Percentiles rank a stretch among this genome's conserved stretches.
These are phyloP conservation scores for Unio delphinus DNA, from an alignment of 2,888 invertebrate genomes.

Conservation along the genomic window DNA sequence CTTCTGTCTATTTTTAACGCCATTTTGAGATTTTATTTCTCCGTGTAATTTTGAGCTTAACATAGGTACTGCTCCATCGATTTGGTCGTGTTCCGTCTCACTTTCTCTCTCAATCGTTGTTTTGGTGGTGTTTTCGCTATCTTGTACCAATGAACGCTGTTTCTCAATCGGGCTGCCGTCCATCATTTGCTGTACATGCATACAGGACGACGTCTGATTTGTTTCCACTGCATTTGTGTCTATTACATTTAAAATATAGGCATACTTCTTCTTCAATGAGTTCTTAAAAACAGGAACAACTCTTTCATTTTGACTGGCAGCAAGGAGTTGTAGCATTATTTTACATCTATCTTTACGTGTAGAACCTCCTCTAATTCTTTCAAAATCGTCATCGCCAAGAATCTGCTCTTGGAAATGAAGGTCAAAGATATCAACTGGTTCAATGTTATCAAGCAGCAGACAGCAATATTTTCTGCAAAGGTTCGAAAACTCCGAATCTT, in stretches of 20 bases:
- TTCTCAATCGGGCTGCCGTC: too few relatives aligned
- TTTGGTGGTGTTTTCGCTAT: too few relatives aligned
- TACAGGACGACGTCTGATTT: not conserved
- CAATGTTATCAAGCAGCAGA: conserved; percentile 31
- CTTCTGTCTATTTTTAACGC: not conserved
- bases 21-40: not conserved
- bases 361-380: conserved; percentile 12
- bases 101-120: too few relatives aligned
- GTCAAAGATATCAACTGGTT: conserved; percentile 34
- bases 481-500: conserved; percentile 2
- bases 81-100: too few relatives aligned
- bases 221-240: not conserved
- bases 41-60: too few relatives aligned
- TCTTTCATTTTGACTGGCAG: not conserved
- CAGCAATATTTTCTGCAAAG: conserved; percentile 21
- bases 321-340: conserved; percentile 14
- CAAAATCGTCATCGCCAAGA: conserved; percentile 27
- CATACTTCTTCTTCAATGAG: conserved; percentile 31
- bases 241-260: conserved; percentile 19
- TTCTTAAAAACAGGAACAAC: conserved; percentile 9
- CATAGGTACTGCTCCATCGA: not conserved
- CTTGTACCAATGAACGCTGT: too few relatives aligned
- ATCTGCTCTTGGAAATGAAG: conserved; percentile 30
- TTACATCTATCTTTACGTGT: conserved; percentile 33
- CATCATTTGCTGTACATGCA: not conserved